Base-by-base conservation (phyloP, 2,888 invertebrate species). In the Drosophila dives region DNA sequence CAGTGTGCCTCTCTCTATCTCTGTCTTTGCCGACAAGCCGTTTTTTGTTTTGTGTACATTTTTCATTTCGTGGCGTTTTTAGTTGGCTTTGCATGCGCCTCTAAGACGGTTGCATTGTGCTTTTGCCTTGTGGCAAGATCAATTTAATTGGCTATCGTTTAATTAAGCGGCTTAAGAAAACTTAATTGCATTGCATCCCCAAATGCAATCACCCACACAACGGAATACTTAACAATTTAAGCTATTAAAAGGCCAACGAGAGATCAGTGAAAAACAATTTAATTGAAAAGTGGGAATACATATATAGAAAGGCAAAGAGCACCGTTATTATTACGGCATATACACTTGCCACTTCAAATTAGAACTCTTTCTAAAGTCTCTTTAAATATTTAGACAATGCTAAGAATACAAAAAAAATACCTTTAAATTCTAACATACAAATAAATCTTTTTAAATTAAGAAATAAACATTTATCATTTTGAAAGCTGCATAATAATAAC, bases 51-150 rank as follows among this genome's bases (percentile, higher is more conserved):
- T 65, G 38, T 55, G 45, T 58, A 23, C 26, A 49, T 29, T 49
- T 49, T 49, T 73, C 48, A 15, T 36, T 40, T 56, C 29, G 15
- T 42, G 20, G 15, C 15, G 20, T 61, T 32, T 38, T 75, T 63
- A 79, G 78, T 77, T 70, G 58, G 62, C 58, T 51, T 68, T 60
- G 62, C 20, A 33, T 48, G 53, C 63, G 77, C 77, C 58, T 64
- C 49, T 45, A 56, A 78, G 77, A 68, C 77, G 63, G 77, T 78
- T 59, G 73, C 66, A 69, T 53, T 72, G 69, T 60, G 53, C 55
- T 17, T 48, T 55, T 40, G 29, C 20, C 50, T 51, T 51, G 54
- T 63, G 48, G 42, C 63, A 62, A 65, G 66, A 77, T 73, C 73
- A 73, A 69, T 81, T 77, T 74, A 74, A 77, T 60, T 36, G 49